Percentiles rank a stretch among this genome's conserved stretches.
Evolutionary conservation across 2,888 invertebrate genomes (phyloP).

Genomic region (Schizotus pectinicornis): DNA sequence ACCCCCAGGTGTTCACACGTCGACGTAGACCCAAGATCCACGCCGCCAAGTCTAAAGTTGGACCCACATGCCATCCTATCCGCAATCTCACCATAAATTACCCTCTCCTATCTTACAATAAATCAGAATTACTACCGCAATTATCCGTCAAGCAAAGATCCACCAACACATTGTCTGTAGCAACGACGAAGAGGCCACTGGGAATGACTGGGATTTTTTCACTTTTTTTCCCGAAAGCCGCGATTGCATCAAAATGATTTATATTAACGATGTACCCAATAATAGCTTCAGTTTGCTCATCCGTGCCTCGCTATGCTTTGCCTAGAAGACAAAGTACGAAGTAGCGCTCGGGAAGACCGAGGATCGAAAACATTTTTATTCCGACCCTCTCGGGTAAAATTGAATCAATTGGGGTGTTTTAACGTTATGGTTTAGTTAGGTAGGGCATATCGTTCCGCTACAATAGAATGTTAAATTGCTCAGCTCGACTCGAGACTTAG

Average conservation of each 20-base stretch:
- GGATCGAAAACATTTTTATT: constrained; percentile 52
- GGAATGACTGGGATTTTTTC: constrained; percentile 1
- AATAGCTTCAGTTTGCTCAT: constrained; percentile 58
- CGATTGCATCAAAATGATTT: constrained; percentile 55
- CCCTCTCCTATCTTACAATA: constrained; percentile 5
- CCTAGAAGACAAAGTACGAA: constrained; percentile 46
- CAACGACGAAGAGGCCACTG: neutral
- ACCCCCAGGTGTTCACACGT: constrained; percentile 36
- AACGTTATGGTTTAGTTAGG: constrained; percentile 44
- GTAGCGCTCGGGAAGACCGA: constrained; percentile 31
- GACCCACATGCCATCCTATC: constrained; percentile 21
- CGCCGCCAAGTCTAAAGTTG: constrained; percentile 14
- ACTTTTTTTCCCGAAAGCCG: constrained; percentile 2
- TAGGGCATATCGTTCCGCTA: constrained; percentile 31
- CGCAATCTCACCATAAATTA: constrained; percentile 22
- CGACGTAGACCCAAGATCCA: constrained; percentile 22
- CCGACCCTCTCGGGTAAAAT: constrained; percentile 54
- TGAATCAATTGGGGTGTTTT: constrained; percentile 56
- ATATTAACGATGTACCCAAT: constrained; percentile 56
- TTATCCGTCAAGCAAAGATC: constrained; percentile 13
- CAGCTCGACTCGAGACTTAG: constrained; percentile 19
- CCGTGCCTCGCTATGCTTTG: constrained; percentile 56
- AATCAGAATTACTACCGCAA: constrained; percentile 7
- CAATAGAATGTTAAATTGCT: constrained; percentile 35
- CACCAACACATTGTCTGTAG: constrained; percentile 8